Evolutionary conservation across 2,113 vertebrate genomes (phyloP).

Genomic region (Tauraco erythrolophus): DNA sequence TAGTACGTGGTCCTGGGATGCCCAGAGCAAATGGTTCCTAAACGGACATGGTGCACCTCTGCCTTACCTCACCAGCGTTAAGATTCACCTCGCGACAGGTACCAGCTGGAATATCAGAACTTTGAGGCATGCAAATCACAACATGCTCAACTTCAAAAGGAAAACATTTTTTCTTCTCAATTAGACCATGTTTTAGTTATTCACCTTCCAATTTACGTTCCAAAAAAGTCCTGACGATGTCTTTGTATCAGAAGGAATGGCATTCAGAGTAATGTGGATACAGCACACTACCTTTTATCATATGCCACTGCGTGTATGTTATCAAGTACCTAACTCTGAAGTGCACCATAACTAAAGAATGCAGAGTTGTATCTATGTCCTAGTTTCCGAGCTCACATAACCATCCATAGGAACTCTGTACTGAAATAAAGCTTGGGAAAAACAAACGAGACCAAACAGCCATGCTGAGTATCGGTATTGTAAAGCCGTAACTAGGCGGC

Average conservation of each 20-base stretch:
- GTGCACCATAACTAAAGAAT: neutral
- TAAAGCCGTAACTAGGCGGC: neutral
- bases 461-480: neutral
- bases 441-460: neutral
- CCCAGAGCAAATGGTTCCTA: neutral
- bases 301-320: no score
- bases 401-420: neutral
- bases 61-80: neutral
- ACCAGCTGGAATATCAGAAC: neutral
- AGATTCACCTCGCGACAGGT: neutral
- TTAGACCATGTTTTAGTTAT: neutral
- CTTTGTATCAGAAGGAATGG: neutral
- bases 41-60: neutral
- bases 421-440: neutral
- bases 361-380: neutral
- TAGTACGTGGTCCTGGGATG: rapidly evolving
- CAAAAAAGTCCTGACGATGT: neutral
- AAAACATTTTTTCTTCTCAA: neutral
- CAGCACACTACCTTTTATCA: neutral
- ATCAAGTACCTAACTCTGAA: neutral
- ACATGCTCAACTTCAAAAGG: neutral
- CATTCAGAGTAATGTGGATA: neutral
- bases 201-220: neutral
- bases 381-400: neutral
- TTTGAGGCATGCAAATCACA: neutral